A percentile compares a stretch with the other conserved stretches of the same genome.
These are phyloP conservation scores for Polyergus mexicanus DNA, from an alignment of 1,140 invertebrate genomes.

Conservation along the genomic window DNA sequence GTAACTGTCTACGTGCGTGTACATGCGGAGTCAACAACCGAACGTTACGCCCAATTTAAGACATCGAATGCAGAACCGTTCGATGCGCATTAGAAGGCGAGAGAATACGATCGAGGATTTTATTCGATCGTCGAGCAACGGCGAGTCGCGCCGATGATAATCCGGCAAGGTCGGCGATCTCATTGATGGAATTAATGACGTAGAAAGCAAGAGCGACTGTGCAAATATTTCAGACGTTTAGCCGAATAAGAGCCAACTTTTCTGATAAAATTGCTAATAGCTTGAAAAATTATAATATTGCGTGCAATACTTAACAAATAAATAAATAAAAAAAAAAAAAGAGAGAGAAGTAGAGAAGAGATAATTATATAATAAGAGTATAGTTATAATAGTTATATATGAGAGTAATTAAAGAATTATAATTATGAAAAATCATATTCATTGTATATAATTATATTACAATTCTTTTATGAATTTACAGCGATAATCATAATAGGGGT, in stretches of 20 bases:
- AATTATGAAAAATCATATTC: background rate
- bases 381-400: too few species aligned
- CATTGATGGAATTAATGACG: slow-evolving; percentile 34
- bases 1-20: slow-evolving; percentile 54
- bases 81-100: slow-evolving; percentile 79
- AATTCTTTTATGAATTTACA: background rate
- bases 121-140: slow-evolving; percentile 61
- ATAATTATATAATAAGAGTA: too few species aligned
- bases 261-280: background rate
- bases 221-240: slow-evolving; percentile 33
- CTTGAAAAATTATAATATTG: too few species aligned
- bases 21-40: slow-evolving; percentile 81
- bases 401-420: too few species aligned
- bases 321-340: too few species aligned
- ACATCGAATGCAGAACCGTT: slow-evolving; percentile 78
- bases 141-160: slow-evolving; percentile 34
- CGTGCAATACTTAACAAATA: background rate
- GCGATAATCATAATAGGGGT: background rate
- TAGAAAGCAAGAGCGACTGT: slow-evolving; percentile 49
- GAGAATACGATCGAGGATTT: slow-evolving; percentile 72
- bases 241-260: slow-evolving; percentile 1
- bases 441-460: background rate
- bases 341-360: background rate
- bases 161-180: slow-evolving; percentile 35
- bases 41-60: slow-evolving; percentile 85